Evolutionary conservation across 1,140 invertebrate genomes (phyloP).

Genomic region (Nephila pilipes): DNA sequence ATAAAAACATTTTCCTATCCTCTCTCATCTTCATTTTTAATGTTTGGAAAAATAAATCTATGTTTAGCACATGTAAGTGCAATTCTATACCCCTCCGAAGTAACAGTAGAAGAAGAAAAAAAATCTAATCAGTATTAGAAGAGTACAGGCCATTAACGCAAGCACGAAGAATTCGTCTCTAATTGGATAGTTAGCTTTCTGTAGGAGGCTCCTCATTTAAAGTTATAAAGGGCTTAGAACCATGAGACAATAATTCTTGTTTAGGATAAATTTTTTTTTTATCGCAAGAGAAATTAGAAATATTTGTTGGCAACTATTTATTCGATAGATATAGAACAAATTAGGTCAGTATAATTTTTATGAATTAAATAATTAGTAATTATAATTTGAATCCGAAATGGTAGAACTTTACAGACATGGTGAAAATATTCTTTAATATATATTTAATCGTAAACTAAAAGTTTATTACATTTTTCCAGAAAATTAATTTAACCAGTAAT

Average conservation of each 20-base stretch:
- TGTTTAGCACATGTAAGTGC: too few species aligned
- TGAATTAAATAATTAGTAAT: conserved; percentile 22
- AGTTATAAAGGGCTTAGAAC: neutral
- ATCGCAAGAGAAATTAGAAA: neutral
- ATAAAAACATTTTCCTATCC: too few species aligned
- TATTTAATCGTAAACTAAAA: too few species aligned
- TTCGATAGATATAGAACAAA: neutral
- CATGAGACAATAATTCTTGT: conserved; percentile 37
- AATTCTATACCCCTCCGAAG: neutral
- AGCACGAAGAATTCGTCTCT: conserved; percentile 5
- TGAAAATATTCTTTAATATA: too few species aligned
- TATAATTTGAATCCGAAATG: too few species aligned
- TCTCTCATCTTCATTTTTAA: too few species aligned
- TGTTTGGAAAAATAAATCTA: too few species aligned
- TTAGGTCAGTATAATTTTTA: conserved; percentile 25
- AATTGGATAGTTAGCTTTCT: neutral
- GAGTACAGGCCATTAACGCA: neutral
- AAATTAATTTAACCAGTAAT: too few species aligned
- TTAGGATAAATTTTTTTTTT: conserved; percentile 20
- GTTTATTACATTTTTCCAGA: too few species aligned
- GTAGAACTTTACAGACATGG: too few species aligned
- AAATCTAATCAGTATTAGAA: neutral
- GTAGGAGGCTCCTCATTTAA: neutral
- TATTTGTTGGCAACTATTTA: conserved; percentile 7
- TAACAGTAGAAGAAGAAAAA: neutral